Percentiles rank a stretch among this genome's conserved stretches.
Evolutionary conservation across 2,797 vertebrate genomes (phyloP).

Genomic region (Chlorospingus semifuscus): DNA sequence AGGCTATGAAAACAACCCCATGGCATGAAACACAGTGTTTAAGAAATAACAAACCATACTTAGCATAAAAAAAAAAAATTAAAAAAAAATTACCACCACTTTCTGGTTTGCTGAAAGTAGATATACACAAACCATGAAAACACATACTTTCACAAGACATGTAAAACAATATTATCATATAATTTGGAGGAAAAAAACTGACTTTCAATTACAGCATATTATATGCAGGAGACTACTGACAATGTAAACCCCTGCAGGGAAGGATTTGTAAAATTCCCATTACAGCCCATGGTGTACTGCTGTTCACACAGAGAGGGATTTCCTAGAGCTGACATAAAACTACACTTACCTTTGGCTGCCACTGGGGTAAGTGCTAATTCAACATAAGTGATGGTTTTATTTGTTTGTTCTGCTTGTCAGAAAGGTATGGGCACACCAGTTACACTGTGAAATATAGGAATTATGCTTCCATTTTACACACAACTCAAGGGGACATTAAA

Average conservation of each 20-base stretch:
- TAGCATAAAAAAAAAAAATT: not conserved
- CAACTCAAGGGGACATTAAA: not conserved
- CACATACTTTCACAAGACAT: not conserved
- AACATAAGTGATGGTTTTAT: not conserved
- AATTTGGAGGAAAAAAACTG: not conserved
- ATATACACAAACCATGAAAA: not conserved
- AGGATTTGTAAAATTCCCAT: slow-evolving; percentile 52
- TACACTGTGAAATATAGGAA: not conserved
- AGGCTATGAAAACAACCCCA: not conserved
- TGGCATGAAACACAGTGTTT: not conserved
- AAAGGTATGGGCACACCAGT: not conserved
- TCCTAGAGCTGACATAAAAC: slow-evolving; percentile 16
- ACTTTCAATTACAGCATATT: slow-evolving; percentile 25
- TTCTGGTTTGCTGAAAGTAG: not conserved
- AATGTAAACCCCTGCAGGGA: slow-evolving; percentile 36
- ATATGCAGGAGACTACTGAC: not conserved
- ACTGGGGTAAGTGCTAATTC: slow-evolving; percentile 24
- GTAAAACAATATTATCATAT: not conserved
- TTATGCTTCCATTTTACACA: not conserved
- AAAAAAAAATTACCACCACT: not conserved
- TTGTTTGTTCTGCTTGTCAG: slow-evolving; percentile 33
- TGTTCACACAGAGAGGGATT: slow-evolving; percentile 18
- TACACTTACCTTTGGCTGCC: slow-evolving; percentile 25
- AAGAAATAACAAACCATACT: not conserved
- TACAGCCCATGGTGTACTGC: not conserved